phyloP scores from a whole-genome alignment of 2,797 vertebrate species.

The Cyprinella venusta region DNA sequence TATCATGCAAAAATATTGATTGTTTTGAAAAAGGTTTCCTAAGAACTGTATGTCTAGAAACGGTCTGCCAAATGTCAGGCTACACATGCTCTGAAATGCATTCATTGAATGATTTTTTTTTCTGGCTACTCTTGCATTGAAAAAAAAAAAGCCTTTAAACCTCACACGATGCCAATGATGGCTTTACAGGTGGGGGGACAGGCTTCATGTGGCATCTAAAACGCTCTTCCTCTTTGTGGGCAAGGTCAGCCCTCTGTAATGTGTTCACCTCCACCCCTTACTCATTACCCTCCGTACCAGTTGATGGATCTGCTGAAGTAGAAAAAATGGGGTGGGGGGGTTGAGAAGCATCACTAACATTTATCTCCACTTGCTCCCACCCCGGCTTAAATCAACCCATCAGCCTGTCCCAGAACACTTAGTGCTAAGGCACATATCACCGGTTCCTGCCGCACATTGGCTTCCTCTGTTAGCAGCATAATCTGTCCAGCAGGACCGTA shows the following conservation, averaged over 20 bases:
- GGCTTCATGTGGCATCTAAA: conserved; percentile 20
- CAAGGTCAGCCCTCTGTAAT: conserved; percentile 63
- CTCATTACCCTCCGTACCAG: conserved; percentile 65
- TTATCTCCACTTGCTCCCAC: conserved; percentile 62
- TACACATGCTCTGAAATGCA: neutral
- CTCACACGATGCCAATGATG: neutral
- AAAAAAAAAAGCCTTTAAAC: neutral
- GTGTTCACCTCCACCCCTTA: conserved; percentile 64
- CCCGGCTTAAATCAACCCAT: conserved; percentile 62
- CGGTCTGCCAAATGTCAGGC: neutral
- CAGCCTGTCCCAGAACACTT: conserved; percentile 60
- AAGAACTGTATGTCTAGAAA: neutral
- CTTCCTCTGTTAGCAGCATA: conserved; percentile 52
- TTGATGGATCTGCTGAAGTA: conserved; percentile 64
- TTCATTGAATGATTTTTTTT: no score
- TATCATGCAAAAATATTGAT: neutral
- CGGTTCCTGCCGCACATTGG: conserved; percentile 30
- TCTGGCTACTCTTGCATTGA: neutral
- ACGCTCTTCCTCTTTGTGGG: conserved; percentile 44
- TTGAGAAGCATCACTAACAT: conserved; percentile 58
- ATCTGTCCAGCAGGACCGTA: conserved; percentile 60
- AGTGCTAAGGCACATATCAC: conserved; percentile 59
- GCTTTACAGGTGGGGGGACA: conserved; percentile 24
- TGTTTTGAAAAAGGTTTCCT: neutral
- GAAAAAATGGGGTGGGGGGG: conserved; percentile 33